phyloP scores from a whole-genome alignment of 2,888 invertebrate genomes.

The Tupiocoris notatus region DNA sequence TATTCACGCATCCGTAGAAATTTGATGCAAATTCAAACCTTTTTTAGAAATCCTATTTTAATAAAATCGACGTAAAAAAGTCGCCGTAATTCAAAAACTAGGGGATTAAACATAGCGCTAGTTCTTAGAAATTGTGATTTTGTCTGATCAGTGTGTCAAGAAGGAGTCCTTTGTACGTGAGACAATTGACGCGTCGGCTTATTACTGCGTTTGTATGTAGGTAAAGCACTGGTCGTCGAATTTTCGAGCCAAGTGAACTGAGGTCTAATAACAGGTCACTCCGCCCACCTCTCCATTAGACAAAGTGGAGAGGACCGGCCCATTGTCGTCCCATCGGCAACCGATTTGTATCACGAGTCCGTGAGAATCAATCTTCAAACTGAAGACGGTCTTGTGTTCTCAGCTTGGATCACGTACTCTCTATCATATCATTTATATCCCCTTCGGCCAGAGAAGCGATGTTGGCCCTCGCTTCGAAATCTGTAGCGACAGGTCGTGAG shows the following conservation, averaged over 20 bases:
- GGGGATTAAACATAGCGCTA: too few species aligned
- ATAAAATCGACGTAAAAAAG: too few species aligned
- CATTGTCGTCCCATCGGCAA: conserved; percentile 41
- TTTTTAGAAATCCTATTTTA: too few species aligned
- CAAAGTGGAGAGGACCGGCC: conserved; percentile 30
- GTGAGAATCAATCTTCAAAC: conserved; percentile 37
- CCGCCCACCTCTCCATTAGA: conserved; percentile 41
- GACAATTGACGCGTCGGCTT: conserved; percentile 30
- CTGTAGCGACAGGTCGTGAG: not conserved
- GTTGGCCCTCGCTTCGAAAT: not conserved
- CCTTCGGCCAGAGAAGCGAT: not conserved
- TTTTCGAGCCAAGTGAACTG: not conserved
- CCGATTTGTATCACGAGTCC: conserved; percentile 42
- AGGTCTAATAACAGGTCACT: conserved; percentile 31
- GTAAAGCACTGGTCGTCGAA: not conserved
- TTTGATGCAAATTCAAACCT: too few species aligned
- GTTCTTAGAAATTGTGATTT: too few species aligned
- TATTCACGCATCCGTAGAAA: too few species aligned
- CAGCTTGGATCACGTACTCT: conserved; percentile 32
- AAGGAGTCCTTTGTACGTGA: too few species aligned
- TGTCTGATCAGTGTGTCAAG: too few species aligned
- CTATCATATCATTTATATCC: conserved; percentile 35
- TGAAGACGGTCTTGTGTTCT: conserved; percentile 18
- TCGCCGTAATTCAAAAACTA: too few species aligned
- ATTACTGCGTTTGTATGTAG: conserved; percentile 4